phyloP scores from a whole-genome alignment of 2,113 vertebrate species.

The Ictalurus furcatus region DNA sequence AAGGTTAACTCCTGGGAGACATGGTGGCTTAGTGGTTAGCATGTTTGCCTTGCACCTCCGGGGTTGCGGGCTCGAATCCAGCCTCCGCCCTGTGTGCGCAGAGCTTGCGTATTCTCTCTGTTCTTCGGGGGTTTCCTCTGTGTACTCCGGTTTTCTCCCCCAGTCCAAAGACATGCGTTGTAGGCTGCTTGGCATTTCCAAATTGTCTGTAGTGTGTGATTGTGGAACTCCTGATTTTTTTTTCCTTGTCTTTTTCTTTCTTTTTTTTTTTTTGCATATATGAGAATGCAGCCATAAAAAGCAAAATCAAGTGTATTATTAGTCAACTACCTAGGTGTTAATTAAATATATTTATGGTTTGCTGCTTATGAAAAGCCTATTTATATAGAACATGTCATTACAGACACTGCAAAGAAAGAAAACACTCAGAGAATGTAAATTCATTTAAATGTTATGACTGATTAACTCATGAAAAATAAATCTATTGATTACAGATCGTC shows the following conservation, averaged over 20 bases:
- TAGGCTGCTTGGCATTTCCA: no score
- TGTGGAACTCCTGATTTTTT: no score
- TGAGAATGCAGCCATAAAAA: neutral
- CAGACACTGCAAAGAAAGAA: slow-evolving; percentile 3
- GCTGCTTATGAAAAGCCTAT: neutral
- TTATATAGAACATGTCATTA: neutral
- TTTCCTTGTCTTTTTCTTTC: neutral
- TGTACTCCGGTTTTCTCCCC: no score
- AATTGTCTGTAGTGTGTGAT: no score
- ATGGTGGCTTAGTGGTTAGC: no score
- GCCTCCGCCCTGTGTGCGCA: no score
- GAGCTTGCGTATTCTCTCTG: no score
- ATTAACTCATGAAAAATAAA: slow-evolving; percentile 64
- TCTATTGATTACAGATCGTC: slow-evolving; percentile 63
- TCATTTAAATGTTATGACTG: slow-evolving; percentile 52
- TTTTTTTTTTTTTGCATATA: neutral
- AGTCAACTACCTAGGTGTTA: neutral
- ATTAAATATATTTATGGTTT: slow-evolving; percentile 13
- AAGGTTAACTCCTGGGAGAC: neutral
- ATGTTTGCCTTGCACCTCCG: no score
- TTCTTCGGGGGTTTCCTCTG: no score
- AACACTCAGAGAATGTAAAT: slow-evolving; percentile 53
- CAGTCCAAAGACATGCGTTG: no score
- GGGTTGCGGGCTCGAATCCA: no score
- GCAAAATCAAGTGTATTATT: neutral